Conservation (phyloP, 2,888 invertebrate genomes). For the Agrotis clavis region DNA sequence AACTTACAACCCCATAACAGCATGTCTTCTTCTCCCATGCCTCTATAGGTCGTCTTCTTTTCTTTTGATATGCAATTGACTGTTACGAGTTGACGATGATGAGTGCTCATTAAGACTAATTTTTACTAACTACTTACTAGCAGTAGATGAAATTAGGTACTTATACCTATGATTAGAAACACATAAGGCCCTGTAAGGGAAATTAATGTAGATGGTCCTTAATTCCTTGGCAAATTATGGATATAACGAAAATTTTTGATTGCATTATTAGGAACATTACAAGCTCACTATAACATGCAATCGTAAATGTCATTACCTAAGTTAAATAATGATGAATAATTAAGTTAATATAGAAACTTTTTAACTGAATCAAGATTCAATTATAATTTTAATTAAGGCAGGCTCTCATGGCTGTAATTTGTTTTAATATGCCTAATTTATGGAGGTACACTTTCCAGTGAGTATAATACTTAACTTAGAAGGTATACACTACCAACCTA, state of each 20-base stretch:
- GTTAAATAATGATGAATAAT: constrained; percentile 31
- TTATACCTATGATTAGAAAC: background rate
- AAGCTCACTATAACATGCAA: constrained; percentile 31
- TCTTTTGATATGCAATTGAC: background rate
- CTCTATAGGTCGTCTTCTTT: background rate
- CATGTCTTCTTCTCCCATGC: no score
- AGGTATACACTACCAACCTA: background rate
- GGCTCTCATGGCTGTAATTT: constrained; percentile 25
- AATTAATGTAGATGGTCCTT: background rate
- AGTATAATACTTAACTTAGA: background rate
- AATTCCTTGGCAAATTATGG: background rate
- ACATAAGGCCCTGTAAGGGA: background rate
- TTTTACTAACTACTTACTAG: background rate
- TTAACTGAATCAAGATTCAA: constrained; percentile 26
- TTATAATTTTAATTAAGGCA: constrained; percentile 37
- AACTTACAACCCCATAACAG: no score
- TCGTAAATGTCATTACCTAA: constrained; percentile 27
- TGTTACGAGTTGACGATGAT: background rate
- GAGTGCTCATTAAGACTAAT: background rate
- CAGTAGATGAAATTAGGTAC: background rate
- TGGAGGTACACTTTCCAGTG: background rate
- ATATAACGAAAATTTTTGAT: constrained; percentile 3
- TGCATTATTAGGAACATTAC: constrained; percentile 22
- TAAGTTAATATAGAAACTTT: constrained; percentile 28
- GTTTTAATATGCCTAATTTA: constrained; percentile 15